Conservation (phyloP, 2,113 vertebrate genomes). For the Strix aluco region DNA sequence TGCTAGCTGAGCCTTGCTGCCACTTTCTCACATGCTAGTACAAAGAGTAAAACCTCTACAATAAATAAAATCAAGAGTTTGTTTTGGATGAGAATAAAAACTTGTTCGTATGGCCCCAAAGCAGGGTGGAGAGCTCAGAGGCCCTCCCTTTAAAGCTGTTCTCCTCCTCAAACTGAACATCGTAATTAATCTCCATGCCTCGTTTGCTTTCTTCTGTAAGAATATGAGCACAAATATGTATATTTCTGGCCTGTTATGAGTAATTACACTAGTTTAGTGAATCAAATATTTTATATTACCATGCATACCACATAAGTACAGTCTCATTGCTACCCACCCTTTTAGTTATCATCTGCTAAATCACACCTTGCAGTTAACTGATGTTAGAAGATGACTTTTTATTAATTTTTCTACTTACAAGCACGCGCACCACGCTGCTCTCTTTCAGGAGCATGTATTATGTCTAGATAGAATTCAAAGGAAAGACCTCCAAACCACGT, state of each 20-base stretch:
- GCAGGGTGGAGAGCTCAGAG: background rate
- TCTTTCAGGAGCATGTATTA: background rate
- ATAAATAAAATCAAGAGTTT: conserved; percentile 40
- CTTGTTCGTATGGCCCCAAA: background rate
- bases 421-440: background rate
- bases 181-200: background rate
- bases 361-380: background rate
- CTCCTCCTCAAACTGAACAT: background rate
- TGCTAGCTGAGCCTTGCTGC: conserved; percentile 17
- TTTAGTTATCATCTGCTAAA: background rate
- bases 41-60: conserved; percentile 35
- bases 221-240: background rate
- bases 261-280: conserved; percentile 27
- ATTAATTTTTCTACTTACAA: background rate
- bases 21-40: conserved; percentile 40
- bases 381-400: background rate
- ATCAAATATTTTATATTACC: background rate
- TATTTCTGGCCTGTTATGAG: background rate
- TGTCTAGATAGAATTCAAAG: conserved; percentile 6
- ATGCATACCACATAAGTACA: background rate
- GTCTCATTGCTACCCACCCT: background rate
- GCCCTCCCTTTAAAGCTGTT: background rate
- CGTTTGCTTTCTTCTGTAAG: background rate
- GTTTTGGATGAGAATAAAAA: conserved; percentile 18
- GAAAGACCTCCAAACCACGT: background rate